Base-by-base conservation (phyloP, 2,888 invertebrate species). In the Toxonevra muliebris region DNA sequence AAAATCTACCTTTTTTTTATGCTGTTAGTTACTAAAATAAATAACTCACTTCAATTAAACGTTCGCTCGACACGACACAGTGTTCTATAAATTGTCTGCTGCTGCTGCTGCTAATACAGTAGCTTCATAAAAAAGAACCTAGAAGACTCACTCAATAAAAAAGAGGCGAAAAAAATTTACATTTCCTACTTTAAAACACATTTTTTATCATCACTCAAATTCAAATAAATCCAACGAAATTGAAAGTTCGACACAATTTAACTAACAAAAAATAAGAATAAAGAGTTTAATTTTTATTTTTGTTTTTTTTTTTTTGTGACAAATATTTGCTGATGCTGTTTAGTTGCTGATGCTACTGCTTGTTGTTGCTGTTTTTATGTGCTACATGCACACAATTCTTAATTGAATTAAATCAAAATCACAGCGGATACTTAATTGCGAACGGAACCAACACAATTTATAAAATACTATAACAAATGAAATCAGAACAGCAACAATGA, bases 111-210 rank as follows among this genome's bases (percentile, higher is more conserved):
- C 48, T 48, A 48, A 5, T 15, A 48, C n/a, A 48, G 48, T 15
- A 11, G 48, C 48, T 1, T 15, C 8, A 48, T 48, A 48, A 48
- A 48, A 48, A n/a, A 20, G 17, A 53, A 19, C 53, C 19, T 52
- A 53, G 10, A 53, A 53, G 48, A 13, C 13, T 48, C 30, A 13
- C 13, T 48, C 30, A 30, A 30, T 30, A 30, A 30, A 30, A 30
- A 30, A 30, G 48, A 15, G 2, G 2, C 11, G 9, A 8, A 48
- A 7, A 30, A 48, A 48, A 48, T n/a, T 48, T 66, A 61, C 67
- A 80, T 79, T 80, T 80, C 80, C 80, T 80, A 81, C 82, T 80
- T 79, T 81, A 81, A 80, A 80, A 79, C 72, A 77, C 82, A 81
- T 80, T 81, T 70, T 79, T 80, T 74, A 78, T 79, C 81, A 80